A percentile compares a stretch with the other conserved stretches of the same genome.
These are phyloP conservation scores for Cherax quadricarinatus DNA, from an alignment of 1,140 invertebrate genomes.

Conservation along the genomic window DNA sequence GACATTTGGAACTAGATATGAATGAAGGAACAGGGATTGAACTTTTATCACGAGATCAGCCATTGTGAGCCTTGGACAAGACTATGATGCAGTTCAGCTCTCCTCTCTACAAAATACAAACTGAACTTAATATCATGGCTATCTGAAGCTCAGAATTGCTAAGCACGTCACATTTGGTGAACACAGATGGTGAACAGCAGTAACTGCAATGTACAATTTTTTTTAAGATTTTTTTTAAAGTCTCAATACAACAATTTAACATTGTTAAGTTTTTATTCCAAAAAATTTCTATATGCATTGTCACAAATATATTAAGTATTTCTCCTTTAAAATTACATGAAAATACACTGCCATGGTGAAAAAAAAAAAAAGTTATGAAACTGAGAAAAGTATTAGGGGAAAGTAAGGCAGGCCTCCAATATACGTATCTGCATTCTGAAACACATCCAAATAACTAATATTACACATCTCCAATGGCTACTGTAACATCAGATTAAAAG, in stretches of 20 bases:
- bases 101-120: neutral
- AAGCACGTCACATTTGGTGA: constrained; percentile 53
- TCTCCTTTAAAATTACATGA: constrained; percentile 56
- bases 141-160: constrained; percentile 45
- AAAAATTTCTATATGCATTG: constrained; percentile 39
- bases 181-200: constrained; percentile 66
- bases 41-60: constrained; percentile 38
- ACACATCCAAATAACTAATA: neutral
- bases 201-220: constrained; percentile 63
- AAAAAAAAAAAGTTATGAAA: neutral
- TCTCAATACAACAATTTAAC: constrained; percentile 52
- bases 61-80: constrained; percentile 43
- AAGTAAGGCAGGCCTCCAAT: neutral
- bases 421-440: constrained; percentile 1
- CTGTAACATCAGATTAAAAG: neutral
- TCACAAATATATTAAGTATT: constrained; percentile 64
- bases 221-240: constrained; percentile 19
- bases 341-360: constrained; percentile 36
- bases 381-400: neutral
- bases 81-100: constrained; percentile 2
- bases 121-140: neutral
- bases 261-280: constrained; percentile 38
- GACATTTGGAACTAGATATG: constrained; percentile 30
- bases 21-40: constrained; percentile 51
- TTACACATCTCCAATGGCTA: neutral